Evolutionary conservation across 2,888 invertebrate species (phyloP).

Genomic region (Lydus trimaculatus): DNA sequence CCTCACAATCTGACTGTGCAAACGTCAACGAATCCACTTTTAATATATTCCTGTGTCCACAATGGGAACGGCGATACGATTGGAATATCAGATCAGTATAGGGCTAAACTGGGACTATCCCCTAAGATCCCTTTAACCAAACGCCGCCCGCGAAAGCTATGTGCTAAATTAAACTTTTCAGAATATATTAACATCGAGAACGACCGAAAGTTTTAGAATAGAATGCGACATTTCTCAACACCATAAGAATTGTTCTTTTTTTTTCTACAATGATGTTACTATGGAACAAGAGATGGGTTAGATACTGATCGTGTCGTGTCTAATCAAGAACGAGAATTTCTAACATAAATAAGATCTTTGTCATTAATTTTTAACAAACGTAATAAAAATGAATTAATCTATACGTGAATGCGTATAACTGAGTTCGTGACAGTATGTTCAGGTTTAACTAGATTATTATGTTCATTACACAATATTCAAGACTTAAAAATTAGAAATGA

Average conservation of each 20-base stretch:
- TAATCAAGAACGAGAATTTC: too few species aligned
- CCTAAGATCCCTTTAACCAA: conserved; percentile 39
- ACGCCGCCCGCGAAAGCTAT: conserved; percentile 57
- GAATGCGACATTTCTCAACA: conserved; percentile 26
- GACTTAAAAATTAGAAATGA: too few species aligned
- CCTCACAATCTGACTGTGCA: conserved; percentile 53
- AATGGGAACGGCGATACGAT: conserved; percentile 59
- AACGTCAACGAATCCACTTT: conserved; percentile 61
- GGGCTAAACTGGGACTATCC: conserved; percentile 37
- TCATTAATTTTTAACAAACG: too few species aligned
- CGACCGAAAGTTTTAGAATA: conserved; percentile 49
- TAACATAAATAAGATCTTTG: too few species aligned
- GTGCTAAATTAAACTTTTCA: conserved; percentile 62
- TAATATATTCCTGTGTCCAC: conserved; percentile 62
- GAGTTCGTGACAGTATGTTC: too few species aligned
- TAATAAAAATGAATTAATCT: too few species aligned
- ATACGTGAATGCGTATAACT: too few species aligned
- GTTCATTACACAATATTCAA: too few species aligned
- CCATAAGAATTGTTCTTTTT: neutral
- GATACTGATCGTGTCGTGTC: neutral
- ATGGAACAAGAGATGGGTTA: too few species aligned
- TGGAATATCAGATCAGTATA: conserved; percentile 58
- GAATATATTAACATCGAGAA: conserved; percentile 62
- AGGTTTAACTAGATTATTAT: too few species aligned
- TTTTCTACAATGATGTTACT: neutral